These are phyloP conservation scores for Lophius piscatorius DNA, from an alignment of 2,113 vertebrate genomes.

Conservation along the genomic window DNA sequence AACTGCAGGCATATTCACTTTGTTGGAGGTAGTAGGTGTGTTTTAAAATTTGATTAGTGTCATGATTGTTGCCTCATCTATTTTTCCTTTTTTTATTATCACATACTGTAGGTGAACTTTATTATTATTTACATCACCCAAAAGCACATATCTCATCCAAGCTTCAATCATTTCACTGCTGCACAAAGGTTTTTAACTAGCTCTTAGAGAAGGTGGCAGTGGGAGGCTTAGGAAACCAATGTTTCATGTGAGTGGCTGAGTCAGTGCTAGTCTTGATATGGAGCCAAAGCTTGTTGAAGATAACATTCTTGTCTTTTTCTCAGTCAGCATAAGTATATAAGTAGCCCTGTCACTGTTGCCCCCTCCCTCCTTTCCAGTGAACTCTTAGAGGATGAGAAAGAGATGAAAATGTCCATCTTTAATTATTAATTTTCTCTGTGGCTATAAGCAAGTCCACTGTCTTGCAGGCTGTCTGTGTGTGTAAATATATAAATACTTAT, in stretches of 20 bases:
- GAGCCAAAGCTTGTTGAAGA: conserved; percentile 59
- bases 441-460: conserved; percentile 45
- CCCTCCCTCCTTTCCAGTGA: conserved; percentile 40
- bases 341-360: conserved; percentile 66
- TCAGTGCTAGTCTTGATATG: conserved; percentile 56
- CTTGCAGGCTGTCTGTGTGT: too few species aligned
- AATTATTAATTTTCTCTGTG: conserved; percentile 39
- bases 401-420: conserved; percentile 52
- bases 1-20: conserved; percentile 2
- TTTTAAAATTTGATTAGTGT: conserved; percentile 27
- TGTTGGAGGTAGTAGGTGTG: neutral
- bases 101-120: neutral
- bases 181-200: conserved; percentile 48
- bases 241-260: conserved; percentile 56
- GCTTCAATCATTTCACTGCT: conserved; percentile 26
- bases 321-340: conserved; percentile 81
- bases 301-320: conserved; percentile 74
- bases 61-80: conserved; percentile 16
- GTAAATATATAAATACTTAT: too few species aligned
- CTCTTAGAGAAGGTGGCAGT: conserved; percentile 4
- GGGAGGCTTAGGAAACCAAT: conserved; percentile 40
- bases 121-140: conserved; percentile 4
- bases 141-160: conserved; percentile 31
- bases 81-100: neutral
- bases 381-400: conserved; percentile 28